phyloP scores from a whole-genome alignment of 2,797 vertebrate genomes.

The Cynopterus sphinx region DNA sequence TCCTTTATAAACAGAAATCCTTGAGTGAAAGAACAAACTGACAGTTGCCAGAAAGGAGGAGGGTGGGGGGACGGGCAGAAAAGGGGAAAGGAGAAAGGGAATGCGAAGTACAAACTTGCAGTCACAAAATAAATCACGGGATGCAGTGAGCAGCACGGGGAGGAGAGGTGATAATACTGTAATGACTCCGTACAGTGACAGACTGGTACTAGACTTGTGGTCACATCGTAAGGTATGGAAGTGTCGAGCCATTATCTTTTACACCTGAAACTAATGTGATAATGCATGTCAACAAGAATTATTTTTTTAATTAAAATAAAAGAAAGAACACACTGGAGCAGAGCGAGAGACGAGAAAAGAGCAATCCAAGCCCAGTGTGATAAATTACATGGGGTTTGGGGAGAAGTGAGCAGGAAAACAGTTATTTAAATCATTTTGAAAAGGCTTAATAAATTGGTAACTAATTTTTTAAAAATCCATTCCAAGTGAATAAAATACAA shows the following conservation, averaged over 20 bases:
- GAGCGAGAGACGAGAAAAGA: not conserved
- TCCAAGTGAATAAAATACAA: slow-evolving; percentile 10
- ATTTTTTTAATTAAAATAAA: not conserved
- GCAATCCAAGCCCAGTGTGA: too few species aligned
- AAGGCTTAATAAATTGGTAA: not conserved
- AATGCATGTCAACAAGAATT: not conserved
- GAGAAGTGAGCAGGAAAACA: not conserved
- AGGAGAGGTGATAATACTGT: not conserved
- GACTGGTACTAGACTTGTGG: too few species aligned
- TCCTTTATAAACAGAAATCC: not conserved
- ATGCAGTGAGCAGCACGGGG: too few species aligned
- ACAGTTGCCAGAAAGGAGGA: not conserved
- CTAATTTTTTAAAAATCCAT: not conserved
- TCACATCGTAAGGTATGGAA: too few species aligned
- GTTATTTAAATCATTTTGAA: not conserved
- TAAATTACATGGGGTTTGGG: not conserved
- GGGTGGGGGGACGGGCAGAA: not conserved
- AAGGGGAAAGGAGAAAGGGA: too few species aligned
- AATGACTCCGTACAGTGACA: not conserved
- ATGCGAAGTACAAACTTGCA: not conserved
- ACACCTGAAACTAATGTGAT: not conserved
- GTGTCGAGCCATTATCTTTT: not conserved
- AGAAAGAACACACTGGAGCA: not conserved
- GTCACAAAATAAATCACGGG: not conserved
- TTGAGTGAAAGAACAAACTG: not conserved